Conservation (phyloP, 2,797 vertebrate genomes). For the Chaetodon trifasciatus region DNA sequence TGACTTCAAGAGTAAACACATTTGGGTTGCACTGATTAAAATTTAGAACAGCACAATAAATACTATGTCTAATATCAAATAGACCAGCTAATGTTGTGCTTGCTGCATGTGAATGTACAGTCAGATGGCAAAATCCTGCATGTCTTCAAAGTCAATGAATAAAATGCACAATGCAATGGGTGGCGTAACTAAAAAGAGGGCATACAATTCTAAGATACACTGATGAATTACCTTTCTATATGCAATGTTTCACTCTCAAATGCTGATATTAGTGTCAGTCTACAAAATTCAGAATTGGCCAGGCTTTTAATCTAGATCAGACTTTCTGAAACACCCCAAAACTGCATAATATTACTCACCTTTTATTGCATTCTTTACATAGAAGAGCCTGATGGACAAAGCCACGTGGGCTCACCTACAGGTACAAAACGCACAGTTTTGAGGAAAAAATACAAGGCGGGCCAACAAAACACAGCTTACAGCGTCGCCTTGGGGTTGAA, state of each 20-base stretch:
- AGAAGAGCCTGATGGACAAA: not conserved
- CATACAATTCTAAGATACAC: not conserved
- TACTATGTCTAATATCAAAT: not conserved
- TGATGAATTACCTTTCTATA: not conserved
- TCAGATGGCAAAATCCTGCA: not conserved
- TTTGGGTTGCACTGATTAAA: not conserved
- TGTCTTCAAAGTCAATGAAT: not conserved
- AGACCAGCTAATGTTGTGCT: too few species aligned
- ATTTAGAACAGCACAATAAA: not conserved
- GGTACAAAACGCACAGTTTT: not conserved
- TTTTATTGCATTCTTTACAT: not conserved
- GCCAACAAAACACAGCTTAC: constrained; percentile 12
- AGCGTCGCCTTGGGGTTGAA: constrained; percentile 28
- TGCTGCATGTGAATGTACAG: not conserved
- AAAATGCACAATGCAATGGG: not conserved
- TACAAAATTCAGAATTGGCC: not conserved
- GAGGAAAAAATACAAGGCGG: not conserved
- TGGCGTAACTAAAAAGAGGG: not conserved
- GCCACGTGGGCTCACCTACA: not conserved
- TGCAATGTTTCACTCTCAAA: not conserved
- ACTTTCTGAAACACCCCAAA: not conserved
- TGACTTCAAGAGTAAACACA: not conserved
- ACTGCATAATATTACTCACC: not conserved
- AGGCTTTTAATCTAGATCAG: not conserved
- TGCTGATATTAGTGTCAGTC: not conserved